These are phyloP conservation scores for Standfussiana lucernea DNA, from an alignment of 2,888 invertebrate species.

Conservation along the genomic window DNA sequence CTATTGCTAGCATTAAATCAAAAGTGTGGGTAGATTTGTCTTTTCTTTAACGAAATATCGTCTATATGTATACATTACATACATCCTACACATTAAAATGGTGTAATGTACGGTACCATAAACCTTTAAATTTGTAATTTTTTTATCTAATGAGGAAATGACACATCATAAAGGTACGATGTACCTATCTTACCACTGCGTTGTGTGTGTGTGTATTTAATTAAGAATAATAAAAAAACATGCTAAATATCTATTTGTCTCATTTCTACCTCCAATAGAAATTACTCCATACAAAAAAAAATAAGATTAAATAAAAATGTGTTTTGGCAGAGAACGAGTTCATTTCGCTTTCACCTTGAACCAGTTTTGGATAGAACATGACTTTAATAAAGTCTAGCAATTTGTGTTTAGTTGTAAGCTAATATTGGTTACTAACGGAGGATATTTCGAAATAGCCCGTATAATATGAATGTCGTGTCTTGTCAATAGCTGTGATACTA, in stretches of 20 bases:
- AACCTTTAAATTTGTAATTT: too few species aligned
- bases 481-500: constrained; percentile 53
- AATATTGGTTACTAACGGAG: constrained; percentile 10
- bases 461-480: constrained; percentile 26
- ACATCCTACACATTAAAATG: not conserved
- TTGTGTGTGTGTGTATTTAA: not conserved
- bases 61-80: too few species aligned
- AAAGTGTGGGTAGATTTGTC: not conserved
- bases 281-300: not conserved
- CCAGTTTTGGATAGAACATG: constrained; percentile 16
- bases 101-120: not conserved
- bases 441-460: constrained; percentile 43
- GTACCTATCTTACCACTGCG: too few species aligned
- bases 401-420: not conserved
- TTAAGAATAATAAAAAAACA: not conserved
- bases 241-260: constrained; percentile 2
- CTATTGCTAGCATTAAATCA: not conserved
- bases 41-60: not conserved
- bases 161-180: too few species aligned
- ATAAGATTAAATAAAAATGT: not conserved
- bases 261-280: constrained; percentile 7
- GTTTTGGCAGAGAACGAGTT: constrained; percentile 29
- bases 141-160: not conserved
- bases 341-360: constrained; percentile 27
- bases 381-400: constrained; percentile 2